Conservation (phyloP, 2,888 invertebrate species). For the Erebia ligea region DNA sequence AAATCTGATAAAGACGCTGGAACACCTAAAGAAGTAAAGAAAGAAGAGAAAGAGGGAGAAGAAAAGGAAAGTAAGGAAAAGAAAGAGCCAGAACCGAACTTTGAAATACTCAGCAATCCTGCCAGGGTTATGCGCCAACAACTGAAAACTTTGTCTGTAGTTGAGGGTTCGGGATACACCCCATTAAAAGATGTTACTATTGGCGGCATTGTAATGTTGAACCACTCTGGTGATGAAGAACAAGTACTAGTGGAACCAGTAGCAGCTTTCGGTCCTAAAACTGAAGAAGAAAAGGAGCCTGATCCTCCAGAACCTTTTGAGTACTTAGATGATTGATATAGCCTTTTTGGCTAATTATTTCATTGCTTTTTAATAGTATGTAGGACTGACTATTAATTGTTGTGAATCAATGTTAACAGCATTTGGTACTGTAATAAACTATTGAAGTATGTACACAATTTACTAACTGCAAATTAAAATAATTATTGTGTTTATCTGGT, state of each 20-base stretch:
- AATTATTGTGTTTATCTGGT: constrained; percentile 52
- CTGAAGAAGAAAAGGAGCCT: constrained; percentile 97
- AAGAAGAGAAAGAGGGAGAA: constrained; percentile 79
- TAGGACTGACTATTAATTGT: constrained; percentile 48
- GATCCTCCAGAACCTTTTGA: constrained; percentile 99
- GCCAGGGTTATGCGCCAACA: constrained; percentile 97
- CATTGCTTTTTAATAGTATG: constrained; percentile 46
- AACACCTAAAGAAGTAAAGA: constrained; percentile 77
- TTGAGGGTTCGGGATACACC: constrained; percentile 91
- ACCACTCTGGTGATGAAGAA: constrained; percentile 90
- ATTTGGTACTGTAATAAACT: constrained; percentile 52
- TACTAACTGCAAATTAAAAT: constrained; percentile 59
- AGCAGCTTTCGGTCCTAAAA: constrained; percentile 94
- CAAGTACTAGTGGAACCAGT: constrained; percentile 97
- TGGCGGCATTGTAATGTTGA: constrained; percentile 98
- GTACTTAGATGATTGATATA: constrained; percentile 91
- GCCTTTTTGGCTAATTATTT: constrained; percentile 51
- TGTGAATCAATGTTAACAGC: constrained; percentile 57
- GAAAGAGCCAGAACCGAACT: constrained; percentile 96
- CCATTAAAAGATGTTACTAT: constrained; percentile 96
- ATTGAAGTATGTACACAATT: constrained; percentile 58
- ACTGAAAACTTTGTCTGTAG: constrained; percentile 89
- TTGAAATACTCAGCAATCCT: constrained; percentile 96
- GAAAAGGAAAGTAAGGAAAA: constrained; percentile 75
- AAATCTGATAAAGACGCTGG: constrained; percentile 72